These are phyloP conservation scores for Nyctibius grandis DNA, from an alignment of 2,797 vertebrate genomes.

Conservation along the genomic window DNA sequence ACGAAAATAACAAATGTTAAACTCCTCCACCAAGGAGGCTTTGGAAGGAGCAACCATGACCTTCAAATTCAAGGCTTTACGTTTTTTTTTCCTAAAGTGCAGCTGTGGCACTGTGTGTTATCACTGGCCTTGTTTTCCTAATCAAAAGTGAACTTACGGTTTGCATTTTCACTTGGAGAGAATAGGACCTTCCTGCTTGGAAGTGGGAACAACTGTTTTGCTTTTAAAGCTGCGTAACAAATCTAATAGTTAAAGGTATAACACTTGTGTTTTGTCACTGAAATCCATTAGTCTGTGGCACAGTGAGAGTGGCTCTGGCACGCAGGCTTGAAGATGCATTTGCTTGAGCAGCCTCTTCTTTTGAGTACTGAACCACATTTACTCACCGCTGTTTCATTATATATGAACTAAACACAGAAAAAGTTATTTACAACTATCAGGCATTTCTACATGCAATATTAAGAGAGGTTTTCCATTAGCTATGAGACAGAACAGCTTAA, in stretches of 20 bases:
- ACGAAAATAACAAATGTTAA: not conserved
- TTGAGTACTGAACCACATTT: not conserved
- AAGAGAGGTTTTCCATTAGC: not conserved
- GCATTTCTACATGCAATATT: not conserved
- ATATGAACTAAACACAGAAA: not conserved
- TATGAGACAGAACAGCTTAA: not conserved
- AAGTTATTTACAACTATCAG: slow-evolving; percentile 10
- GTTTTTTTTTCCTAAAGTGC: not conserved
- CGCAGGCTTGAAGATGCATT: not conserved
- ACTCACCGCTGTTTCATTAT: slow-evolving; percentile 6
- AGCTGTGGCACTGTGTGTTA: not conserved
- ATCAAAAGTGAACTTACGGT: not conserved
- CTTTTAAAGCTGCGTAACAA: not conserved
- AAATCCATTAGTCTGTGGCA: not conserved
- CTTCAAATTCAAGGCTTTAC: not conserved
- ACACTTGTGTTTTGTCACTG: not conserved
- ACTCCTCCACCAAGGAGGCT: not conserved
- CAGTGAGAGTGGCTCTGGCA: not conserved
- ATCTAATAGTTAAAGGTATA: not conserved
- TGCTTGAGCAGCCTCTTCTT: not conserved
- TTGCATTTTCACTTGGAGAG: not conserved
- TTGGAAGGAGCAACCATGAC: not conserved
- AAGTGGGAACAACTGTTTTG: not conserved
- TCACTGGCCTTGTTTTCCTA: not conserved
- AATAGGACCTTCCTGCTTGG: not conserved